Evolutionary conservation across 1,140 invertebrate species (phyloP), one percentile per base, ranked within the genome.

Genomic region (Camponotus floridanus): DNA sequence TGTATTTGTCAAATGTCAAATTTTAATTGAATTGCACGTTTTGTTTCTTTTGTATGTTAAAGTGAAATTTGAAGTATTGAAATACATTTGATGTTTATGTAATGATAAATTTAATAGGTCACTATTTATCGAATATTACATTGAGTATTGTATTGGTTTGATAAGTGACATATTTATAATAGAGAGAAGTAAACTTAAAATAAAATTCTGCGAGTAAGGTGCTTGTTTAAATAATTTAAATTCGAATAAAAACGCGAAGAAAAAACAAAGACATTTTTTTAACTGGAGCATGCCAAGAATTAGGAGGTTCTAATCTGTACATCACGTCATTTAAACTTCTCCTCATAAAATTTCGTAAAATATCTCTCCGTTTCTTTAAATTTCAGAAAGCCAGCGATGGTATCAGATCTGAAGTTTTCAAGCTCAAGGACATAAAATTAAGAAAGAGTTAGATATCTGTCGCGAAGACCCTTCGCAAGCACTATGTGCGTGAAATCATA

Each of bases 401-500:
- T 39, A 13, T 39, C 5, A 42, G 42, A 65, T 3, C 0, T 31
- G 15, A 57, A 70, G 51, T 31, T 39, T 55, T 42, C 21, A 59
- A 59, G 11, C 7, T 26, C 48, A 57, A 33, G 11, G 2, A 70
- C 0, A 8, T 26, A n/a, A 42, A n/a, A 8, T 45, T 9, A 3
- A 3, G 7, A 39, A 39, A 36, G 33, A 18, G 3, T n/a, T 57
- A n/a, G 18, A 31, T 57, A 81, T 42, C 7, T n/a, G 4, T 80
- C 33, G 15, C 3, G 48, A 42, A 45, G 21, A 57, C 42, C 6
- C 9, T 0, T 45, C 1, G 6, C 26, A 0, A 6, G 21, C 36
- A 45, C 68, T 71, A 36, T 61, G 13, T 18, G 55, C 39, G 9
- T 67, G 9, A 61, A 62, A 73, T 83, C 55, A 36, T 73, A 73